phyloP scores from a whole-genome alignment of 1,140 invertebrate species.

The Drosophila pallidifrons region DNA sequence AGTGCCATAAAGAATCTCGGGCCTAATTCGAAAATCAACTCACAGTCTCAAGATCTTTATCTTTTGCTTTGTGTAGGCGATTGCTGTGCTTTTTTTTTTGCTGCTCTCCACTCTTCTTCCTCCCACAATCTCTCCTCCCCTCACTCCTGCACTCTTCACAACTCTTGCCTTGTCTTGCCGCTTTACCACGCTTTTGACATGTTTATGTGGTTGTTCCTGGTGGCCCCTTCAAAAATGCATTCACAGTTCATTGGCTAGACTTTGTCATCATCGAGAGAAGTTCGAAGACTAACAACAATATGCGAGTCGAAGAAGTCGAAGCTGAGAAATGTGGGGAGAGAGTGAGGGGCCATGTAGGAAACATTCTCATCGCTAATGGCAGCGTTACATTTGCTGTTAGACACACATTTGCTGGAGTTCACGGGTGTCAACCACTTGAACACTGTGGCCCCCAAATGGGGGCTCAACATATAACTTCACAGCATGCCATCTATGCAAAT shows the following conservation, averaged over 20 bases:
- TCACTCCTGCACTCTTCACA: background rate
- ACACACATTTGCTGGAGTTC: conserved; percentile 54
- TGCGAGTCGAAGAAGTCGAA: background rate
- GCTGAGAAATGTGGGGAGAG: background rate
- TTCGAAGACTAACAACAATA: conserved; percentile 19
- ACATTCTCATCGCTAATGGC: conserved; percentile 49
- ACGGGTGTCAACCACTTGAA: conserved; percentile 74
- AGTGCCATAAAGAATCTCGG: conserved; percentile 32
- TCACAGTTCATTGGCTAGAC: conserved; percentile 43
- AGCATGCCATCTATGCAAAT: conserved; percentile 22
- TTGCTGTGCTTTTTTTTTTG: conserved; percentile 9
- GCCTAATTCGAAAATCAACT: conserved; percentile 49
- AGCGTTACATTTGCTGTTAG: conserved; percentile 49
- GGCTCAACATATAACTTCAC: conserved; percentile 21
- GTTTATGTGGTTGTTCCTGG: conserved; percentile 29
- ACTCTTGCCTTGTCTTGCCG: background rate
- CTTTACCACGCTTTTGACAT: conserved; percentile 9
- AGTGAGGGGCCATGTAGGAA: background rate
- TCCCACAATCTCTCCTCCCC: background rate
- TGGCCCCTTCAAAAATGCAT: conserved; percentile 32
- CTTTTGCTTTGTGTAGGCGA: conserved; percentile 31
- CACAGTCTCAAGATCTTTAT: conserved; percentile 36
- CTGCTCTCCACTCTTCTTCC: background rate
- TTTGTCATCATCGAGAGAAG: conserved; percentile 37
- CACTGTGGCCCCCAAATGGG: conserved; percentile 44